Base-by-base conservation (phyloP, 2,113 vertebrate species). In the Mystacornis crossleyi region DNA sequence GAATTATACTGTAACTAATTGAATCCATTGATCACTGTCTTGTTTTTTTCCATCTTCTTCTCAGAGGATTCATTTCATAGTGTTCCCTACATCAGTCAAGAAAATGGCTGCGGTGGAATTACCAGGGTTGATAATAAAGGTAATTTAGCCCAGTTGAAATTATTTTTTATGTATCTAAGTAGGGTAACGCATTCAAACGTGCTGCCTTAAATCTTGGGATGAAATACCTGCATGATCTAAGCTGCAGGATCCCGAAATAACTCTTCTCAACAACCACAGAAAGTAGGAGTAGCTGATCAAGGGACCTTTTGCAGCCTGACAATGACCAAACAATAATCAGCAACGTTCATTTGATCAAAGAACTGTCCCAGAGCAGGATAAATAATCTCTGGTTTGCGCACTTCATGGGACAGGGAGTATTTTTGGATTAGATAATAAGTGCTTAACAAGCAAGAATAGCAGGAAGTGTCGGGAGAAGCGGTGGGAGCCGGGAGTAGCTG, bases 21-120 rank as follows among this genome's bases (percentile, higher is more conserved):
- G 98, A 98, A 97, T 97, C 97, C 98, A 98, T 98, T 98, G 98
- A 97, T 98, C 98, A 98, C 97, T 98, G 98, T 97, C 98, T 98
- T 96, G 94, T 97, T 97, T 95, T 93, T 98, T 97, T 95, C 96
- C 96, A 67, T 98, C 97, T 89, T 97, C 96, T 97, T 97, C 97
- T 98, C 95, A 87, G 93, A 98, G 96, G 97, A 97, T 98, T 98
- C 97, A 97, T 98, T 98, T 98, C 95, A 93, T 95, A 96, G 95
- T 95, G 82, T 96, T 97, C 92, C 94, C 31, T 97, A 92, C 88
- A 97, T 97, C 97, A 96, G 95, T 98, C 97, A 97, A 94, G 97
- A 97, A 97, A 98, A 98, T 98, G 97, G 95, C 97, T 97, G 84
- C 66, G 11, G 93, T 95, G 94, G 95, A 98, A 97, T 98, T 96